phyloP scores from a whole-genome alignment of 2,888 invertebrate species.

The Parnassius smintheus region DNA sequence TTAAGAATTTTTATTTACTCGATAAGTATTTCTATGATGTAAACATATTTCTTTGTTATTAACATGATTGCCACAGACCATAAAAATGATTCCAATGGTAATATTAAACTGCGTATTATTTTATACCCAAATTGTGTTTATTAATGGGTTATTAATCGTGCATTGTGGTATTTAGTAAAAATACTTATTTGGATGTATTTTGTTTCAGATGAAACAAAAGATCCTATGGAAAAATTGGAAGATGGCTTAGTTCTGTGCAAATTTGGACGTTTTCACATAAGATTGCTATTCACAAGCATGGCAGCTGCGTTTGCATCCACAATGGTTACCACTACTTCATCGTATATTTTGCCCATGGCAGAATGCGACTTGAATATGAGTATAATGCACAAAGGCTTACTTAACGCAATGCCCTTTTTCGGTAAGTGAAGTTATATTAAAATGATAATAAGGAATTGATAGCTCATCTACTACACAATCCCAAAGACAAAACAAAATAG shows the following conservation, averaged over 20 bases:
- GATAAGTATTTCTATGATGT: not conserved
- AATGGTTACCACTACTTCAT: slow-evolving; percentile 48
- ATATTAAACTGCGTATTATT: not conserved
- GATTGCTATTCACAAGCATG: slow-evolving; percentile 45
- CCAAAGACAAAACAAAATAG: too few relatives aligned
- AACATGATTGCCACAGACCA: slow-evolving; percentile 7
- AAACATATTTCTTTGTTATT: not conserved
- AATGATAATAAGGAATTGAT: not conserved
- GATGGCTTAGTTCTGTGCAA: slow-evolving; percentile 48
- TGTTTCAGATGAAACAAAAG: slow-evolving; percentile 30
- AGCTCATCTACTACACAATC: not conserved
- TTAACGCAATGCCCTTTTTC: slow-evolving; percentile 54
- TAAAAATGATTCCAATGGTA: slow-evolving; percentile 6
- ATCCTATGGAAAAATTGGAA: slow-evolving; percentile 52
- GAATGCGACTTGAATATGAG: slow-evolving; percentile 56
- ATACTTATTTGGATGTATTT: not conserved
- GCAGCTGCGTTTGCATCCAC: slow-evolving; percentile 43
- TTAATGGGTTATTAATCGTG: too few relatives aligned
- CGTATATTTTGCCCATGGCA: slow-evolving; percentile 53
- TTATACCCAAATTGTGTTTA: too few relatives aligned
- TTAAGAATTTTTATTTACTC: not conserved
- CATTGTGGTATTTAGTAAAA: not conserved
- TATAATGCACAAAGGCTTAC: slow-evolving; percentile 50
- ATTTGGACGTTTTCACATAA: slow-evolving; percentile 52
- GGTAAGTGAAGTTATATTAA: slow-evolving; percentile 38